A percentile compares a stretch with the other conserved stretches of the same genome.
phyloP scores from a whole-genome alignment of 1,140 invertebrate species.

The Sinonovacula constricta region DNA sequence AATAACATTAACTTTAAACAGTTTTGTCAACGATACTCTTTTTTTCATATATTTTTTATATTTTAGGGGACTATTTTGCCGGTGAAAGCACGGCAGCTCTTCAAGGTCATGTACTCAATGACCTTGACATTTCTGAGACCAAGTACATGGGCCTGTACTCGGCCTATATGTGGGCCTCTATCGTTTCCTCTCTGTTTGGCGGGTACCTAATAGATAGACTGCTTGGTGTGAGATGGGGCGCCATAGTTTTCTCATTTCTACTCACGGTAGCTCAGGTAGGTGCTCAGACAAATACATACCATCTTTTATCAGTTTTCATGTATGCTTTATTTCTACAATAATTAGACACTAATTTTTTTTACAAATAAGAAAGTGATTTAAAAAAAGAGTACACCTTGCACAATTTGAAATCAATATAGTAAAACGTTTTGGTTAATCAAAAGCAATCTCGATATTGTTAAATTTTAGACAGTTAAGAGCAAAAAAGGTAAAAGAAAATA shows the following conservation, averaged over 20 bases:
- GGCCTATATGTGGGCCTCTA: conserved; percentile 17
- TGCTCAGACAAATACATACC: too few species aligned
- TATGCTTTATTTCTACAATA: too few species aligned
- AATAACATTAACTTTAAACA: too few species aligned
- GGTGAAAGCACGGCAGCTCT: conserved; percentile 11
- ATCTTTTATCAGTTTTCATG: too few species aligned
- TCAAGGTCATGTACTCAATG: conserved; percentile 24
- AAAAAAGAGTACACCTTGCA: too few species aligned
- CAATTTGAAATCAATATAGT: too few species aligned
- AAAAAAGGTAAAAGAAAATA: neutral
- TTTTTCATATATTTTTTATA: too few species aligned
- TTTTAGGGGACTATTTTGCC: conserved; percentile 30
- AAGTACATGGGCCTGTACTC: conserved; percentile 41
- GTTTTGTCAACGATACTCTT: too few species aligned
- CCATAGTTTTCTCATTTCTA: conserved; percentile 2
- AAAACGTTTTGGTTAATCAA: too few species aligned
- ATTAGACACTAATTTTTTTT: too few species aligned
- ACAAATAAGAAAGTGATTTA: too few species aligned
- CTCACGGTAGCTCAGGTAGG: conserved; percentile 3
- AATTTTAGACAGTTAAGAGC: neutral
- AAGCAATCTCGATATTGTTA: neutral
- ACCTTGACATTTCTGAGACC: conserved; percentile 27
- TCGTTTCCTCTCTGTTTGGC: conserved; percentile 24
- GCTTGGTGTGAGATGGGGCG: neutral
- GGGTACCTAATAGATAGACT: conserved; percentile 30